Percentiles rank a stretch among this genome's conserved stretches.
phyloP scores from a whole-genome alignment of 2,797 vertebrate species.

The Galago senegalensis region DNA sequence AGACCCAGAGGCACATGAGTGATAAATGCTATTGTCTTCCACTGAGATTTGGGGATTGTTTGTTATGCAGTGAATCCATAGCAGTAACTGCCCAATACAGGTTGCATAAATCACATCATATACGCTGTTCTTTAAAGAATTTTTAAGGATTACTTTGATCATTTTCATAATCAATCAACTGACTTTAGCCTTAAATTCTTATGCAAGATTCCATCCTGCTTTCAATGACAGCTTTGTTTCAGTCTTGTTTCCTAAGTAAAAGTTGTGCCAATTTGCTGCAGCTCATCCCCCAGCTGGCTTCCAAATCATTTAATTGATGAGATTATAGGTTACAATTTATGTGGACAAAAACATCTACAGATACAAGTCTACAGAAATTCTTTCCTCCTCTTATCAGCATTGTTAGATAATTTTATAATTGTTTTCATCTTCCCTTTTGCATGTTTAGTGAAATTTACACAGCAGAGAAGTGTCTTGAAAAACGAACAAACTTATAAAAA shows the following conservation, averaged over 20 bases:
- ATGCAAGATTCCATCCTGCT: background rate
- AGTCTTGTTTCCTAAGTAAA: constrained; percentile 20
- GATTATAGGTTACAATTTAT: background rate
- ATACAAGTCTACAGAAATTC: background rate
- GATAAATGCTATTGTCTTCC: background rate
- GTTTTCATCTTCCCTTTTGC: constrained; percentile 62
- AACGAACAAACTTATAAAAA: constrained; percentile 55
- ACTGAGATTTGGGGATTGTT: background rate
- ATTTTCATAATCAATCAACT: background rate
- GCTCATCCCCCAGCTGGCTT: background rate
- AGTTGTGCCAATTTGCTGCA: background rate
- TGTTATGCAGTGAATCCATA: background rate
- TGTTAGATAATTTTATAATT: constrained; percentile 43
- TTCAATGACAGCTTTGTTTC: background rate
- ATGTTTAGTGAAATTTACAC: constrained; percentile 63
- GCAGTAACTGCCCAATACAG: background rate
- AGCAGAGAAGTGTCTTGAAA: constrained; percentile 57
- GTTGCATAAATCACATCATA: background rate
- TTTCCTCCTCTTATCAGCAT: constrained; percentile 4
- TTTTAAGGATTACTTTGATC: background rate
- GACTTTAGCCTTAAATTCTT: constrained; percentile 1
- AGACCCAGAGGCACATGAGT: background rate
- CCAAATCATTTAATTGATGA: background rate
- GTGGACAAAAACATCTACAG: background rate
- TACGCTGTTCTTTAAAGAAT: background rate